Evolutionary conservation across 1,140 invertebrate species (phyloP).

Genomic region (Sycobia sp.): DNA sequence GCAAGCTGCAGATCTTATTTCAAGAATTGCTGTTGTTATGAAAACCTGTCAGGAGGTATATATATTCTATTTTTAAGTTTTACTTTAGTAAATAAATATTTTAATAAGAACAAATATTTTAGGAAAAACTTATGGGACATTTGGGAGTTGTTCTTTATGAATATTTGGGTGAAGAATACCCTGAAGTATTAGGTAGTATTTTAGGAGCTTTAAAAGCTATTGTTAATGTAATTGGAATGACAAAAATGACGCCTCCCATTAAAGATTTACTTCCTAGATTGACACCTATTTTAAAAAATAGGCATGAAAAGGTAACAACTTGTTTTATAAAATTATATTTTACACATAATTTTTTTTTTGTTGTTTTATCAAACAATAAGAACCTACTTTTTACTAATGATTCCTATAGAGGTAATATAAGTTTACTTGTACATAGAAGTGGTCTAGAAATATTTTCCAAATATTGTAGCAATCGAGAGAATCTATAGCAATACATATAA

Average conservation of each 20-base stretch:
- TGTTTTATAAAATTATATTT: too few relatives aligned
- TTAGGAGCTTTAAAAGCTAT: slow-evolving; percentile 97
- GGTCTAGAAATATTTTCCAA: too few relatives aligned
- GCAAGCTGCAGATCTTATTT: slow-evolving; percentile 98
- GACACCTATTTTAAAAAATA: slow-evolving; percentile 97
- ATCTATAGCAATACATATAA: too few relatives aligned
- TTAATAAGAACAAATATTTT: slow-evolving; percentile 39
- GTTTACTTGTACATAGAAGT: too few relatives aligned
- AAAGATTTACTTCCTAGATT: slow-evolving; percentile 96
- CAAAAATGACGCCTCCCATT: slow-evolving; percentile 99
- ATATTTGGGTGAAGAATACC: slow-evolving; percentile 99
- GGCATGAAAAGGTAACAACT: slow-evolving; percentile 66
- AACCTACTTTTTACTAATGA: too few relatives aligned
- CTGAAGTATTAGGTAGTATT: slow-evolving; percentile 98
- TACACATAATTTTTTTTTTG: too few relatives aligned
- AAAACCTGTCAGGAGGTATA: slow-evolving; percentile 96
- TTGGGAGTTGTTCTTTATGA: slow-evolving; percentile 99
- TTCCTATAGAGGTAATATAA: too few relatives aligned
- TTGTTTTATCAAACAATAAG: too few relatives aligned
- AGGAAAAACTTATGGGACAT: slow-evolving; percentile 99
- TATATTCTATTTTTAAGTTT: slow-evolving; percentile 17
- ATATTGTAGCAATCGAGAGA: too few relatives aligned
- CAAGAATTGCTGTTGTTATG: slow-evolving; percentile 98
- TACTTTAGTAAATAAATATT: not conserved
- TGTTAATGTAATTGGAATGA: slow-evolving; percentile 99